Evolutionary conservation across 2,797 vertebrate genomes (phyloP), one percentile per base, ranked within the genome.

Genomic region (Natrix natrix): DNA sequence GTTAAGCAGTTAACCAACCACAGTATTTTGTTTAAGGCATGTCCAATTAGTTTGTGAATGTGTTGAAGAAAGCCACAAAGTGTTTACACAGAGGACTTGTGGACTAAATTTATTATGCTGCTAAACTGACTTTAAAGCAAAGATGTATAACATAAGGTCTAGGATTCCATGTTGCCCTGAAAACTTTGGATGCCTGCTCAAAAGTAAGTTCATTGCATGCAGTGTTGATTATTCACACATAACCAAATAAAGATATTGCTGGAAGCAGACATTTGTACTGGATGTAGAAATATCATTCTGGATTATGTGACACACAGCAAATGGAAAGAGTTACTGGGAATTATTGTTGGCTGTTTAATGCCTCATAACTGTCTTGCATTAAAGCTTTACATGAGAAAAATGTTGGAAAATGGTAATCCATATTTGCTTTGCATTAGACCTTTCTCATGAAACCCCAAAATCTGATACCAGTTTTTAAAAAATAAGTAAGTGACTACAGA

Each of bases 381-480:
- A 94, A 96, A 95, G 92, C 93, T 91, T 91, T 89, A 94, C 92
- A 93, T 54, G 69, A 96, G 92, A 96, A 96, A 43, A 92, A 57
- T 57, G 86, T 54, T 20, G 24, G 74, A 92, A 24, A 95, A 92
- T 95, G 95, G 93, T 88, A 95, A 92, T 95, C 92, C 93, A 94
- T 83, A 94, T 94, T 94, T 93, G 56, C 20, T 94, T 94, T 92
- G 89, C 63, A 57, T 91, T 91, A 91, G 0, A 22, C 54, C 88
- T 95, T 88, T 94, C 93, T 93, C 94, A 91, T 90, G 91, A 17
- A 91, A 86, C 17, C 90, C 0, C 22, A 86, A 91, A 61, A 60
- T 91, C 5, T n/a, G 83, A 91, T 90, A 55, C 17, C 87, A 88
- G 60, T 52, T 69, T 28, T 93, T 95, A 91, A 88, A 32, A 61